These are phyloP conservation scores for Limnephilus lunatus DNA, from an alignment of 2,888 invertebrate genomes.

Conservation along the genomic window DNA sequence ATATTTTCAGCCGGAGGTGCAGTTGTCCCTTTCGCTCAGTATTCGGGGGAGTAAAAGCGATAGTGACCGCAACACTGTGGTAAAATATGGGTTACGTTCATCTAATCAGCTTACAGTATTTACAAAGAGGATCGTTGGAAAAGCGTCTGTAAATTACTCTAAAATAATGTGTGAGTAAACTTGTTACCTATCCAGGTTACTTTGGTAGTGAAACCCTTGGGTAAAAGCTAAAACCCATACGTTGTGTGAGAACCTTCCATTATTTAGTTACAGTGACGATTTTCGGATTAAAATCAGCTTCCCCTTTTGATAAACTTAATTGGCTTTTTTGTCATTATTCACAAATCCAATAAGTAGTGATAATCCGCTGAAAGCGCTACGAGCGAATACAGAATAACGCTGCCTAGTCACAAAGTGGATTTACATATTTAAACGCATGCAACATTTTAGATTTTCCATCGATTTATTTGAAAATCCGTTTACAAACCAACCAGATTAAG, in stretches of 20 bases:
- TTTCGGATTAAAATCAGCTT: neutral
- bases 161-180: neutral
- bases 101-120: no score
- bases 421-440: neutral
- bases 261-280: neutral
- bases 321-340: neutral
- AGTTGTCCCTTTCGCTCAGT: no score
- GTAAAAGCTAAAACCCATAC: no score
- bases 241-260: neutral
- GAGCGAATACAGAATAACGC: neutral
- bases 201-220: neutral
- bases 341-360: neutral
- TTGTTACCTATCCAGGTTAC: neutral
- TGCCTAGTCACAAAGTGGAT: neutral
- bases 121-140: no score
- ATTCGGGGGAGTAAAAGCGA: no score
- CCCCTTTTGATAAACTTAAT: neutral
- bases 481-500: neutral
- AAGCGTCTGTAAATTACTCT: neutral
- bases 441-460: neutral
- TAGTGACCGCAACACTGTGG: no score
- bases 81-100: no score
- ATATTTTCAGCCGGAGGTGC: no score
- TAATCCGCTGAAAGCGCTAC: neutral
- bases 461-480: neutral